Conservation (phyloP, 2,888 invertebrate genomes). For the Phorcus lineatus region DNA sequence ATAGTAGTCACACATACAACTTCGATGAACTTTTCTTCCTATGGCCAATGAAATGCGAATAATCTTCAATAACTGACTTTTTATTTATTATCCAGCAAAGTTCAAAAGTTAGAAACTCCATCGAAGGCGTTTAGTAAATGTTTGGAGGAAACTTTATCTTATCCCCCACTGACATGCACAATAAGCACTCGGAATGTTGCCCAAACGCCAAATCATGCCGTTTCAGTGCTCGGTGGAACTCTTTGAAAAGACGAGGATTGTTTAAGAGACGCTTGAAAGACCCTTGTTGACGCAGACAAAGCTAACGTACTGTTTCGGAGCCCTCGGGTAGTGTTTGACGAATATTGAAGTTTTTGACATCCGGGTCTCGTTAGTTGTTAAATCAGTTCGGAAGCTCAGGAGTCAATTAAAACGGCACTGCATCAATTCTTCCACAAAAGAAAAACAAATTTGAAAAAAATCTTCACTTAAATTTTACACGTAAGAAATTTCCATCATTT, state of each 20-base stretch:
- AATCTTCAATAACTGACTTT: too few species aligned
- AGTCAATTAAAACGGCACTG: conserved; percentile 20
- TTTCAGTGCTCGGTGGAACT: neutral
- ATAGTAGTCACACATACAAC: too few species aligned
- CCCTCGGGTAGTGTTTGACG: neutral
- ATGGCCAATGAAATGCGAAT: too few species aligned
- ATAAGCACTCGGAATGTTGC: neutral
- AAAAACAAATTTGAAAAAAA: neutral
- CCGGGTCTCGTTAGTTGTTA: neutral
- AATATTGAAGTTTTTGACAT: conserved; percentile 6
- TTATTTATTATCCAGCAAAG: neutral
- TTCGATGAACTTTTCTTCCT: too few species aligned
- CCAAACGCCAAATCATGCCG: neutral
- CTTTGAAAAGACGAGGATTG: neutral
- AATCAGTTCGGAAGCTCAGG: conserved; percentile 12
- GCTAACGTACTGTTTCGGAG: neutral
- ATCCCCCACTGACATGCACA: neutral
- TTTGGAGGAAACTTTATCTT: neutral
- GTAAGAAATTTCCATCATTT: neutral
- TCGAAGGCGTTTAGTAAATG: neutral
- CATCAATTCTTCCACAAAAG: neutral
- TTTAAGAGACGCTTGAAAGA: neutral
- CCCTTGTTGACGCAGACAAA: conserved; percentile 6
- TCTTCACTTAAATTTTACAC: neutral
- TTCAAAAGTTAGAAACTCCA: neutral